Conservation (phyloP, 1,140 invertebrate genomes). For the Cepaea nemoralis region DNA sequence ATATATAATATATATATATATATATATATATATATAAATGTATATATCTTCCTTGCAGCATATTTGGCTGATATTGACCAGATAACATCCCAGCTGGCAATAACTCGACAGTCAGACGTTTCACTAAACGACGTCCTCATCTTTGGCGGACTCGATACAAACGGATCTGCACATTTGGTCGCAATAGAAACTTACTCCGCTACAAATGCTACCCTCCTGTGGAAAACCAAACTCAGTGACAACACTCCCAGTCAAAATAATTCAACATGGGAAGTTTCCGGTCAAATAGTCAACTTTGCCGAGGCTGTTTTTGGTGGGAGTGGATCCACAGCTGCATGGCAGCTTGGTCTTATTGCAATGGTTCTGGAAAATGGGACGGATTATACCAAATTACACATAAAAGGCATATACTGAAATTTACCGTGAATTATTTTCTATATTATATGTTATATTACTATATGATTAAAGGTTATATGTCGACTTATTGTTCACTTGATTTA, state of each 20-base stretch:
- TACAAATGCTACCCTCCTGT: background rate
- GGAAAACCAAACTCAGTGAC: background rate
- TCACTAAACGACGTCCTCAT: background rate
- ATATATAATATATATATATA: too few relatives aligned
- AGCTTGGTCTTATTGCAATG: background rate
- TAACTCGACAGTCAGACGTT: background rate
- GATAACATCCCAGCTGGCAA: background rate
- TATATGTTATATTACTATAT: too few relatives aligned
- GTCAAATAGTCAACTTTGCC: background rate
- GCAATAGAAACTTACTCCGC: background rate
- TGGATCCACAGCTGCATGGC: background rate
- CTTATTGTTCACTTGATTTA: too few relatives aligned
- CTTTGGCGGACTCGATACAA: background rate
- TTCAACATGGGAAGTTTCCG: background rate
- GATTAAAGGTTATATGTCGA: too few relatives aligned
- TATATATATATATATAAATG: too few relatives aligned
- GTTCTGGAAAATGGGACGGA: background rate
- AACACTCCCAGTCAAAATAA: background rate
- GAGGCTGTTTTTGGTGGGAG: background rate
- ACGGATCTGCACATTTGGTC: background rate
- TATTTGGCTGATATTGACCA: background rate
- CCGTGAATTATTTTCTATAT: too few relatives aligned
- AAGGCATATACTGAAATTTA: background rate
- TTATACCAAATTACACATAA: background rate
- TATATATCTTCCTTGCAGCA: background rate